phyloP scores from a whole-genome alignment of 2,888 invertebrate species.

The Ferrisia virgata region DNA sequence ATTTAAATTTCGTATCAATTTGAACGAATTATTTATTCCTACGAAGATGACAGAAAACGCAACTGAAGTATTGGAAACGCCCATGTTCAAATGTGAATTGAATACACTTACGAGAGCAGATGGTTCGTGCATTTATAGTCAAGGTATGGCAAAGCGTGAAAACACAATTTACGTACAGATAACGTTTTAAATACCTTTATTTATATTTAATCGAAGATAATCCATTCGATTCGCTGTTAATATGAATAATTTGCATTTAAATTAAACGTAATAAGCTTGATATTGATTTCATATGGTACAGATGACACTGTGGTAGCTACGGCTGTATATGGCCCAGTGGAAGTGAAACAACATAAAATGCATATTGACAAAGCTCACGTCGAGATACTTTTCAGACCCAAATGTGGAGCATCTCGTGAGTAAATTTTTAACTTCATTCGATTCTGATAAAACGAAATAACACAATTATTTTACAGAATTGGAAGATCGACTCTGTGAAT shows the following conservation, averaged over 20 bases:
- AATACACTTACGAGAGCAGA: conserved; percentile 40
- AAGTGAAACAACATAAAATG: conserved; percentile 72
- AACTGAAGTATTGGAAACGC: not conserved
- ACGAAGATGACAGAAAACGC: conserved; percentile 15
- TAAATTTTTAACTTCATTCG: conserved; percentile 8
- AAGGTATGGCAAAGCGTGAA: not conserved
- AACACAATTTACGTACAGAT: not conserved
- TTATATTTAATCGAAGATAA: not conserved
- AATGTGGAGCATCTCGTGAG: conserved; percentile 68
- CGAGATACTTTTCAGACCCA: conserved; percentile 73
- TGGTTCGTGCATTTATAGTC: conserved; percentile 40
- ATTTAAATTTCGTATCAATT: not conserved
- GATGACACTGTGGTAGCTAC: conserved; percentile 76
- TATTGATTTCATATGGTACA: conserved; percentile 52
- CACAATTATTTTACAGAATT: conserved; percentile 56
- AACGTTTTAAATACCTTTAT: not conserved
- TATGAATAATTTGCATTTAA: not conserved
- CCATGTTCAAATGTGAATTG: conserved; percentile 35
- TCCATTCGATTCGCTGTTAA: not conserved
- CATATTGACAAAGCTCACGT: conserved; percentile 72
- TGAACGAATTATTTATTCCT: not conserved
- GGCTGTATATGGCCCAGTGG: conserved; percentile 79
- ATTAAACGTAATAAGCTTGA: not conserved
- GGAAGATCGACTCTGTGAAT: conserved; percentile 70
- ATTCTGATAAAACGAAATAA: not conserved